Conservation (phyloP, 2,888 invertebrate species). For the Drosophila rellima region DNA sequence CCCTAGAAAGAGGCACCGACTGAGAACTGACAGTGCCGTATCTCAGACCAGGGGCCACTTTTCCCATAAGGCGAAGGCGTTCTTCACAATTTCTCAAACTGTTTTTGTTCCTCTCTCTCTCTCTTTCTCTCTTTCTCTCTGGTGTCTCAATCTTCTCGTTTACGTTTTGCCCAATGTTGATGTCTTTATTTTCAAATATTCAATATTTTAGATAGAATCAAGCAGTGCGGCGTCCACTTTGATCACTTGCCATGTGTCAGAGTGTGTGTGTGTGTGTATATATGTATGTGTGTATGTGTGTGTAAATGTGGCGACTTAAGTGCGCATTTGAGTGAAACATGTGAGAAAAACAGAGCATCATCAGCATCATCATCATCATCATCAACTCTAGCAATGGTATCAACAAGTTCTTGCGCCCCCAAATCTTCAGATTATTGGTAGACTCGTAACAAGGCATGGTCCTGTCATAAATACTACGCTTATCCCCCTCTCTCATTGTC, state of each 20-base stretch:
- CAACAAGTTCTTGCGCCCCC: constrained; percentile 52
- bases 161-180: constrained; percentile 45
- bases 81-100: constrained; percentile 64
- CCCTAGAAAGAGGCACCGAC: constrained; percentile 69
- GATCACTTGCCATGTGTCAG: constrained; percentile 64
- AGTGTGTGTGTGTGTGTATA: constrained; percentile 37
- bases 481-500: constrained; percentile 27
- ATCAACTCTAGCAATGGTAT: constrained; percentile 44
- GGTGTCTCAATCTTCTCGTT: background rate
- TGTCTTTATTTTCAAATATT: constrained; percentile 69
- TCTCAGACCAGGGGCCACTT: constrained; percentile 38
- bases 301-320: constrained; percentile 59
- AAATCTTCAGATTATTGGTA: background rate
- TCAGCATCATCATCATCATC: constrained; percentile 32
- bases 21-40: background rate
- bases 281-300: constrained; percentile 35
- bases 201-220: constrained; percentile 33
- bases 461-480: constrained; percentile 68
- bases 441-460: constrained; percentile 56
- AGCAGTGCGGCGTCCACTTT: constrained; percentile 65
- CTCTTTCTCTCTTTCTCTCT: constrained; percentile 1
- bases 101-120: constrained; percentile 22
- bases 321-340: constrained; percentile 70
- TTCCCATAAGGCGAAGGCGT: constrained; percentile 57
- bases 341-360: constrained; percentile 76